phyloP scores from a whole-genome alignment of 2,888 invertebrate species.

The Artemia sinica region DNA sequence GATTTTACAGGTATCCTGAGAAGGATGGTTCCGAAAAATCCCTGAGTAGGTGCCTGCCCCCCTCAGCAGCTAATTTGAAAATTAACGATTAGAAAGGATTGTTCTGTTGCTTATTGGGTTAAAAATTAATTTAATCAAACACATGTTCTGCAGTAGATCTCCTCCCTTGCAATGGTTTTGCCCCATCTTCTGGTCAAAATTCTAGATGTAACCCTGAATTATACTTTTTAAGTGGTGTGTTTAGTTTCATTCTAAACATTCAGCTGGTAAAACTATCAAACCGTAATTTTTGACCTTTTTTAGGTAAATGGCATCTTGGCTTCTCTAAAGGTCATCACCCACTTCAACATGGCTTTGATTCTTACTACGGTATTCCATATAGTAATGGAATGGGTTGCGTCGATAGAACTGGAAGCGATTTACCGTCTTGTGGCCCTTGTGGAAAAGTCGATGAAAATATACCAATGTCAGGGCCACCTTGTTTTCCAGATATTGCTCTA shows the following conservation, averaged over 20 bases:
- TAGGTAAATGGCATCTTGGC: conserved; percentile 29
- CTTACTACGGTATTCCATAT: conserved; percentile 27
- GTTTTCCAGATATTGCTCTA: conserved; percentile 22
- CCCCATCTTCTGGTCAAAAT: no score
- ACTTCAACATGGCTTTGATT: conserved; percentile 26
- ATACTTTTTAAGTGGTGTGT: background rate
- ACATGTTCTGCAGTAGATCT: no score
- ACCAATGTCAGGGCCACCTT: conserved; percentile 4
- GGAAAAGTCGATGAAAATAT: conserved; percentile 16
- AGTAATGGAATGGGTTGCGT: conserved; percentile 28
- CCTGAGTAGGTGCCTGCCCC: no score
- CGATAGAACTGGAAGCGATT: conserved; percentile 23
- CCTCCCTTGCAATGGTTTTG: no score
- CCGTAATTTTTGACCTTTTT: background rate
- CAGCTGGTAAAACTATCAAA: background rate
- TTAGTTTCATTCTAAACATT: background rate
- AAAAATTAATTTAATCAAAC: no score
- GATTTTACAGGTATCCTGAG: no score
- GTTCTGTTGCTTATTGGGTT: no score
- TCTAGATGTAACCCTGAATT: no score
- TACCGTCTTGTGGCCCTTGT: conserved; percentile 23
- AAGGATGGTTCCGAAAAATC: no score
- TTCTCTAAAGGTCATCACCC: conserved; percentile 26
- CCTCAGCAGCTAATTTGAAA: no score
- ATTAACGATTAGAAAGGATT: no score